Evolutionary conservation across 2,113 vertebrate species (phyloP).

Genomic region (Grus americana): DNA sequence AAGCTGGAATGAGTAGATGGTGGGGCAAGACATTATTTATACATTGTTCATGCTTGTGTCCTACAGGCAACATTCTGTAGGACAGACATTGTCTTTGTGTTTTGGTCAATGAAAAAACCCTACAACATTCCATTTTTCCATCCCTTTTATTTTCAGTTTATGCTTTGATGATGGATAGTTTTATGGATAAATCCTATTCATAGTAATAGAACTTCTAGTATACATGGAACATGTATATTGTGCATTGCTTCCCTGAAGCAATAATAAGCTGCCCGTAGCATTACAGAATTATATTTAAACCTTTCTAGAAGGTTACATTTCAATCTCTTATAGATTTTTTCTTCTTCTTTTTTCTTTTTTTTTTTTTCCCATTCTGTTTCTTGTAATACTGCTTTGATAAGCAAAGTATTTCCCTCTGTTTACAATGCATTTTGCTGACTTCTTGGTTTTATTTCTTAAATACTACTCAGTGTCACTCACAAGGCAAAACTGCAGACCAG

Average conservation of each 20-base stretch:
- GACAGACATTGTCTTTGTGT: background rate
- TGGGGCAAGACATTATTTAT: background rate
- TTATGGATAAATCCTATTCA: background rate
- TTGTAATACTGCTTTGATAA: background rate
- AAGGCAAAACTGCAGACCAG: background rate
- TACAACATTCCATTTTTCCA: background rate
- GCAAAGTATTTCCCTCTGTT: background rate
- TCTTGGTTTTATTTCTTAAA: background rate
- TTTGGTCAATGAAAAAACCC: background rate
- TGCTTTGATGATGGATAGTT: background rate
- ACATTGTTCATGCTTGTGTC: background rate
- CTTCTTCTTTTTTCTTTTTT: no score
- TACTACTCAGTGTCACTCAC: background rate
- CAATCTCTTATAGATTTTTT: fast-evolving
- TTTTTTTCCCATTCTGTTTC: background rate
- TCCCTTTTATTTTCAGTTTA: background rate
- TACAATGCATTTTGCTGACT: background rate
- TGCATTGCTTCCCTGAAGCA: background rate
- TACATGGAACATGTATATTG: background rate
- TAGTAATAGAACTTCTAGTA: background rate
- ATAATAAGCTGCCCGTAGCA: background rate
- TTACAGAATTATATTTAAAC: background rate
- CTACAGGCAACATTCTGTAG: background rate
- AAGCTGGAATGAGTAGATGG: background rate
- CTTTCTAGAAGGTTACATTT: background rate